Evolutionary conservation across 1,140 invertebrate species (phyloP).

Genomic region (Trichonephila inaurata): DNA sequence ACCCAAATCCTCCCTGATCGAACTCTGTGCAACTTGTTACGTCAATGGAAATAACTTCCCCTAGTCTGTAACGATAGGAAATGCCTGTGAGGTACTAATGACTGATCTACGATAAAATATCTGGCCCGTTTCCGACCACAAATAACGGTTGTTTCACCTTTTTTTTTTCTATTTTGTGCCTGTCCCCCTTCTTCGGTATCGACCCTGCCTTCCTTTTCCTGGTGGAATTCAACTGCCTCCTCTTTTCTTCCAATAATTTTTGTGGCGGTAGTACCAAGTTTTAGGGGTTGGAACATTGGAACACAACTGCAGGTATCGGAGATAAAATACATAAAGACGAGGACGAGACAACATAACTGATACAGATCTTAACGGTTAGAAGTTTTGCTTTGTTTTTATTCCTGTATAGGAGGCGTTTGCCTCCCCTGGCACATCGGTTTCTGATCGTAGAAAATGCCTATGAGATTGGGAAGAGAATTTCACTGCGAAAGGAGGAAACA

Average conservation of each 20-base stretch:
- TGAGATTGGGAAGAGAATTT: background rate
- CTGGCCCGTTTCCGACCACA: slow-evolving; percentile 24
- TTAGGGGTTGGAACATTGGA: slow-evolving; percentile 10
- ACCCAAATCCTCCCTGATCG: background rate
- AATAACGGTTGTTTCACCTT: background rate
- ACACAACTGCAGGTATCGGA: slow-evolving; percentile 29
- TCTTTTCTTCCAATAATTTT: slow-evolving; percentile 13
- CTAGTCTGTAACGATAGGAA: background rate
- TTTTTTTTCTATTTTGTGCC: slow-evolving; percentile 24
- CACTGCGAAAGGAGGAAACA: background rate
- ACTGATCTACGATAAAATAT: slow-evolving; percentile 25
- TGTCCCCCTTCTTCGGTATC: background rate
- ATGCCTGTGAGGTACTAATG: background rate
- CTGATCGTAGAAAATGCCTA: background rate
- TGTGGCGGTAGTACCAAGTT: background rate
- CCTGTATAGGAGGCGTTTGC: background rate
- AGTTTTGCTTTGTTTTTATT: background rate
- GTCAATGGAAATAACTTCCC: background rate
- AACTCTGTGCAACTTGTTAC: slow-evolving; percentile 22
- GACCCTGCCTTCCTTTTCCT: background rate
- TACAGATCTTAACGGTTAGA: slow-evolving; percentile 47
- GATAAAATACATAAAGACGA: slow-evolving; percentile 49
- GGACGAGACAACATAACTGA: slow-evolving; percentile 29
- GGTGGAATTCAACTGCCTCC: background rate
- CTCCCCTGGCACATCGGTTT: slow-evolving; percentile 38